Percentiles rank a stretch among this genome's conserved stretches.
These are phyloP conservation scores for Procavia capensis DNA, from an alignment of 2,113 vertebrate species.

Conservation along the genomic window DNA sequence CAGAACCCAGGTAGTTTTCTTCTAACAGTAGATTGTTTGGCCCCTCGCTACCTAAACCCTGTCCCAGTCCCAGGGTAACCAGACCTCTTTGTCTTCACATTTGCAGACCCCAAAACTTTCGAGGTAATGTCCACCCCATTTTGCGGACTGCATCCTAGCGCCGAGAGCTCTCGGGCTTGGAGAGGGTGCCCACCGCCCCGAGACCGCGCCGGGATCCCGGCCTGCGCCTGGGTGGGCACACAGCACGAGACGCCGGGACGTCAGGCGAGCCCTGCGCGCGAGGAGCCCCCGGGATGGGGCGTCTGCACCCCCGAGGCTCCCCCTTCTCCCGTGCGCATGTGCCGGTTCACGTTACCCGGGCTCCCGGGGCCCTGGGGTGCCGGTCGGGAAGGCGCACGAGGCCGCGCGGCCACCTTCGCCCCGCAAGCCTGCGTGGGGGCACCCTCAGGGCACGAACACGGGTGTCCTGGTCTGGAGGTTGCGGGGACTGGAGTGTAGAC, in stretches of 20 bases:
- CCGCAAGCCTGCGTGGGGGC: background rate
- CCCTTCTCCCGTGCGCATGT: background rate
- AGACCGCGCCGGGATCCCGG: background rate
- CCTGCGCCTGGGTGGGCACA: background rate
- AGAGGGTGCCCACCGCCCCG: background rate
- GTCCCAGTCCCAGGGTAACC: background rate
- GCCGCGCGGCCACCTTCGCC: conserved; percentile 56
- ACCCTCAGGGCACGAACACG: background rate
- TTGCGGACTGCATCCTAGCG: background rate
- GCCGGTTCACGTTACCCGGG: background rate
- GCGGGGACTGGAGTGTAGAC: background rate
- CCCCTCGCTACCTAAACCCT: background rate
- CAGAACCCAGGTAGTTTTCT: background rate
- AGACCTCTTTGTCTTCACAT: conserved; percentile 26
- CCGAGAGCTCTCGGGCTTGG: background rate
- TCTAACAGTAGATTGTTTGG: background rate
- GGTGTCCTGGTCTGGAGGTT: background rate
- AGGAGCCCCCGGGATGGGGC: background rate
- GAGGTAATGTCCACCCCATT: conserved; percentile 17
- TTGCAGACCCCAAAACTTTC: conserved; percentile 59
- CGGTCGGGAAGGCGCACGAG: background rate
- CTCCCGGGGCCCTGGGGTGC: background rate
- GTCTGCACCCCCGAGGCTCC: background rate
- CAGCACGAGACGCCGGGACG: background rate
- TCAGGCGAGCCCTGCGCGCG: background rate